A percentile compares a stretch with the other conserved stretches of the same genome.
These are phyloP conservation scores for Trichosurus vulpecula DNA, from an alignment of 2,797 vertebrate species.

Conservation along the genomic window DNA sequence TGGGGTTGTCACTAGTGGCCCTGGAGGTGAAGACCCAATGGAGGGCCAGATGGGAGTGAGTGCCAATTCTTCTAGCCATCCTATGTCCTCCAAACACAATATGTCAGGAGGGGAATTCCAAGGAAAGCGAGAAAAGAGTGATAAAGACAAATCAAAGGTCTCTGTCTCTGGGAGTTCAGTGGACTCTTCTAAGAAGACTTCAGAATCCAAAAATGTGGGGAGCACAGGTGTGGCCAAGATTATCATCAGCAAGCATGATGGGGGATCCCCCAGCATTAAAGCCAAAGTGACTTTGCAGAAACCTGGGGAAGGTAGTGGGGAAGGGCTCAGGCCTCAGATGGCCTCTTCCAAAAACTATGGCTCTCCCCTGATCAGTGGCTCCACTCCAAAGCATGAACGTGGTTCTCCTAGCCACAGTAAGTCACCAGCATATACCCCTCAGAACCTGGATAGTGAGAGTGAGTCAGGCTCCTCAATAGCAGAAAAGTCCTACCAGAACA, in stretches of 20 bases:
- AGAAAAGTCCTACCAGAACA: conserved; percentile 98
- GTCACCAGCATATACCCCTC: conserved; percentile 96
- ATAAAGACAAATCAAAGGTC: conserved; percentile 97
- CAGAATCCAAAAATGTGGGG: conserved; percentile 91
- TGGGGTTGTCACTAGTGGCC: conserved; percentile 93
- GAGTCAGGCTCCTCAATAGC: conserved; percentile 98
- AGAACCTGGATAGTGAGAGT: conserved; percentile 97
- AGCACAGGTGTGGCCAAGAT: conserved; percentile 97
- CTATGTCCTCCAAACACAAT: conserved; percentile 93
- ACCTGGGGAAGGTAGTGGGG: conserved; percentile 91
- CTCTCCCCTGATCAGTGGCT: conserved; percentile 97
- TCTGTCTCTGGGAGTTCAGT: conserved; percentile 90
- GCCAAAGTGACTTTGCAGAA: conserved; percentile 98
- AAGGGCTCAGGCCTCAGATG: conserved; percentile 93
- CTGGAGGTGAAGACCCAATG: conserved; percentile 93
- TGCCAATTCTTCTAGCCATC: conserved; percentile 87
- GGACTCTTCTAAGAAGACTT: conserved; percentile 93
- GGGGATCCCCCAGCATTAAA: conserved; percentile 98
- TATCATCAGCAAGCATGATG: conserved; percentile 98
- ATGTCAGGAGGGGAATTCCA: conserved; percentile 91
- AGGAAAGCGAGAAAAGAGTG: conserved; percentile 94
- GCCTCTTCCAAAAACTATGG: conserved; percentile 93
- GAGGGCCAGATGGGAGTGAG: conserved; percentile 88
- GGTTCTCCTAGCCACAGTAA: conserved; percentile 98
- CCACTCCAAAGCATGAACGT: conserved; percentile 97